Base-by-base conservation (phyloP, 2,888 invertebrate genomes). In the Drosophila engyochracea region DNA sequence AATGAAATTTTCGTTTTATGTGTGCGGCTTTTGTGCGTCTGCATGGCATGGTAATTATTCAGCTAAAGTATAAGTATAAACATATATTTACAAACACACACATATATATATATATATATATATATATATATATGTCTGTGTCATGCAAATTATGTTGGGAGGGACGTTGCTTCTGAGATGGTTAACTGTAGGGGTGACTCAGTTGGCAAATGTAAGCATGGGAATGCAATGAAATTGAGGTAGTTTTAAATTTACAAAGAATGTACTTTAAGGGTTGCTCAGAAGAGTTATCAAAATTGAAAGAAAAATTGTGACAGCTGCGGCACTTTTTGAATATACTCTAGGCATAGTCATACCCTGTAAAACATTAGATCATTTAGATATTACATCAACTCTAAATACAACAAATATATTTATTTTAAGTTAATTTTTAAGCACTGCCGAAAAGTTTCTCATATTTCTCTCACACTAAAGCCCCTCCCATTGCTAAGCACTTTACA, bases 31-130 rank as follows among this genome's bases (percentile, higher is more conserved):
- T 73, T 76, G 75, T 86, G 73, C 70, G 71, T 76, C 52, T 70
- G 86, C 85, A 73, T 86, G 87, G 78, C 79, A 85, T 89, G 82
- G 82, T 89, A 89, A 79, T 85, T 89, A 89, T 79, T 31, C 49
- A 68, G 44, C n/a, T 35, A 31, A 31, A n/a, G 30, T 58, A 52
- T 44, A 31, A 16, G 1, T 30, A 41, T 12, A 54, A 25, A 9
- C 30, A 30, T 33, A 1, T 53, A 30, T 22, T 39, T 35, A 33
- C 6, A 3, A 22, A 25, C 53, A 7, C 33, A 37, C 35, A 41
- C 3, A 41, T 0, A 10, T 7, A 19, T 7, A 39, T 4, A 16
- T 19, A 39, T 4, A 19, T 10, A 10, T 9, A 19, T 39, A 39
- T 41, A 28, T 31, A 0, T 52, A 19, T 10, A 6, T 39, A 10